Percentiles rank a stretch among this genome's conserved stretches.
Conservation (phyloP, 2,888 invertebrate species). For the Meghimatium bilineatum region DNA sequence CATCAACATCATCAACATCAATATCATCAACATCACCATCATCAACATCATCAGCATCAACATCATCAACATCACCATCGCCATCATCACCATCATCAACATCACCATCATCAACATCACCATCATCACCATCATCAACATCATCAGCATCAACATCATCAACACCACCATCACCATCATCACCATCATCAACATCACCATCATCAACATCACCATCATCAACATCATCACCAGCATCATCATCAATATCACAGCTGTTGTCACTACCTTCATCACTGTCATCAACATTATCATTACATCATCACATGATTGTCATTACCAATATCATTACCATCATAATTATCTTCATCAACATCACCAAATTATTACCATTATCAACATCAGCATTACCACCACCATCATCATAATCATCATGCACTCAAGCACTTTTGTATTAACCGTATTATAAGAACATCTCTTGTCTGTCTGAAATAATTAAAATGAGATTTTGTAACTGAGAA, state of each 20-base stretch:
- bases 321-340: not conserved
- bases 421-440: too few relatives aligned
- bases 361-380: not conserved
- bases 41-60: too few relatives aligned
- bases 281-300: not conserved
- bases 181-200: not conserved
- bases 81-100: not conserved
- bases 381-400: not conserved
- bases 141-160: not conserved
- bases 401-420: not conserved
- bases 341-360: not conserved
- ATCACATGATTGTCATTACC: not conserved
- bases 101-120: not conserved
- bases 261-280: not conserved
- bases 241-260: not conserved
- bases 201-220: slow-evolving; percentile 3
- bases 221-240: not conserved
- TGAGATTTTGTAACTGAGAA: too few relatives aligned
- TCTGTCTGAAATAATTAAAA: too few relatives aligned
- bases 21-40: not conserved
- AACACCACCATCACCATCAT: not conserved
- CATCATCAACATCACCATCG: not conserved
- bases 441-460: too few relatives aligned
- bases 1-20: not conserved
- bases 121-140: not conserved